These are phyloP conservation scores for Onchidella celtica DNA, from an alignment of 2,888 invertebrate genomes.

Conservation along the genomic window DNA sequence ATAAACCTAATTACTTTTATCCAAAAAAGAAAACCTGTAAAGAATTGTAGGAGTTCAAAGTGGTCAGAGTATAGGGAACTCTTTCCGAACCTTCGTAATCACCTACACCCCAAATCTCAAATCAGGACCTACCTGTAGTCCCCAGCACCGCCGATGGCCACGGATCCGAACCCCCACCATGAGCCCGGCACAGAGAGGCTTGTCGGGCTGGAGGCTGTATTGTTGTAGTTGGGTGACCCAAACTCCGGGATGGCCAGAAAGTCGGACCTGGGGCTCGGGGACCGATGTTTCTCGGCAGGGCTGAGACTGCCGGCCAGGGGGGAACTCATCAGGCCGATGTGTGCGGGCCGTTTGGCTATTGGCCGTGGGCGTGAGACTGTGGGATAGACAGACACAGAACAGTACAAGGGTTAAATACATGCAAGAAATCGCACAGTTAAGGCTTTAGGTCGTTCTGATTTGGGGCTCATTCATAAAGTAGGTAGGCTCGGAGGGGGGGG, in stretches of 20 bases:
- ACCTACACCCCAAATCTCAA: no score
- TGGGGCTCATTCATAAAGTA: no score
- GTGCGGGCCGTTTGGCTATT: background rate
- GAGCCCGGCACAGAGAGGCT: constrained; percentile 44
- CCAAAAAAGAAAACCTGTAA: no score
- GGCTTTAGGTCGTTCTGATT: no score
- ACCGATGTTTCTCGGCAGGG: constrained; percentile 39
- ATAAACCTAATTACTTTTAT: no score
- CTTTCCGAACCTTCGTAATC: no score
- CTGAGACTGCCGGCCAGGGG: constrained; percentile 38
- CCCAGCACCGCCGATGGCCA: constrained; percentile 19
- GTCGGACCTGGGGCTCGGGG: constrained; percentile 41
- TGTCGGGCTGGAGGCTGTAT: constrained; percentile 41
- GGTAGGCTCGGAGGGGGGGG: no score
- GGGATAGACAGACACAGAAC: no score
- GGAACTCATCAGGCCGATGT: constrained; percentile 12
- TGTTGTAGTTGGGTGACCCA: constrained; percentile 39
- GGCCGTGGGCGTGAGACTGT: background rate
- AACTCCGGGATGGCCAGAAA: constrained; percentile 48
- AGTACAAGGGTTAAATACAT: no score
- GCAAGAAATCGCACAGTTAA: no score
- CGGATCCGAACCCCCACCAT: constrained; percentile 45
- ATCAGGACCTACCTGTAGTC: constrained; percentile 42
- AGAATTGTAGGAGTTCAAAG: no score
- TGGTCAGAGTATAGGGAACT: no score